phyloP scores from a whole-genome alignment of 2,888 invertebrate genomes.

The Ichneumoninae sp. region DNA sequence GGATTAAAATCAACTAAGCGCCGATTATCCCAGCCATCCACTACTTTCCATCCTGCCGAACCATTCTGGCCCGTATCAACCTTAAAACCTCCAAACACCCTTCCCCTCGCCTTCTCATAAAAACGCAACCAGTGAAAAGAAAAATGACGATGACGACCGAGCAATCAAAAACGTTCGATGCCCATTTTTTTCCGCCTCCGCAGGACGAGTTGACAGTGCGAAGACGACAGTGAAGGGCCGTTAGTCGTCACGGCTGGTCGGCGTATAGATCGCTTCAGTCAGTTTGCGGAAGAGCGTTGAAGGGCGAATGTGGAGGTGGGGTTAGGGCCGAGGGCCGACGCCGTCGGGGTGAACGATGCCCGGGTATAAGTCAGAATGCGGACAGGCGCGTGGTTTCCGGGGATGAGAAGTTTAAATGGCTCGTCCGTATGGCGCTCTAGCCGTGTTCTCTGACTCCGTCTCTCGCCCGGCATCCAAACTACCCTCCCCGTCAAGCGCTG shows the following conservation, averaged over 20 bases:
- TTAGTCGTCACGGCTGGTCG: slow-evolving; percentile 49
- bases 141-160: background rate
- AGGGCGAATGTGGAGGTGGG: slow-evolving; percentile 27
- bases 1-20: background rate
- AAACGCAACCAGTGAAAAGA: background rate
- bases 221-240: slow-evolving; percentile 19
- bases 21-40: background rate
- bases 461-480: slow-evolving; percentile 15
- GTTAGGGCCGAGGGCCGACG: slow-evolving; percentile 70
- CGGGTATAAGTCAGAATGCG: slow-evolving; percentile 84
- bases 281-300: slow-evolving; percentile 52
- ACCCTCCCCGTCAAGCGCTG: slow-evolving; percentile 58
- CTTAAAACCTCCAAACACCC: background rate
- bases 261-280: slow-evolving; percentile 50
- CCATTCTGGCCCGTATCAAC: background rate
- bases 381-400: slow-evolving; percentile 83
- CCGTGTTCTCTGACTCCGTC: slow-evolving; percentile 72
- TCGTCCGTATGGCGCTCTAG: slow-evolving; percentile 83
- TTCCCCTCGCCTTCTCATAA: background rate
- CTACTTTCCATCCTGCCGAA: background rate
- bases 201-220: slow-evolving; percentile 48
- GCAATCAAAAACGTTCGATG: background rate
- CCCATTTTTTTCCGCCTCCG: slow-evolving; percentile 16
- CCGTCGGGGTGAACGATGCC: slow-evolving; percentile 82
- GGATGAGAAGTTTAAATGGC: slow-evolving; percentile 85